A percentile compares a stretch with the other conserved stretches of the same genome.
Conservation (phyloP, 2,888 invertebrate species). For the Sesia bembeciformis region DNA sequence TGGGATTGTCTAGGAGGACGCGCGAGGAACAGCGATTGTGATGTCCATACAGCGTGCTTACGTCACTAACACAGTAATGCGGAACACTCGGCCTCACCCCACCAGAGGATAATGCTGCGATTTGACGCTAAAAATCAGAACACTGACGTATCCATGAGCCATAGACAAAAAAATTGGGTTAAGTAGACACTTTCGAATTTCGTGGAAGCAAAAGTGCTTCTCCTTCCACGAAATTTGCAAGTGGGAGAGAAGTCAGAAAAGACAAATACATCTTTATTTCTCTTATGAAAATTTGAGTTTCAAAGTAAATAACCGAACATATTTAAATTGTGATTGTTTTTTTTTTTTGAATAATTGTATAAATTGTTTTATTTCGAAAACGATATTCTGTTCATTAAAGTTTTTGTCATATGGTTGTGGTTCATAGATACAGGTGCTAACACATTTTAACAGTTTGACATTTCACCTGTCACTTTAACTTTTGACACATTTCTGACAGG, state of each 20-base stretch:
- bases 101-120: neutral
- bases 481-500: neutral
- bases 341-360: too few species aligned
- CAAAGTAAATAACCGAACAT: too few species aligned
- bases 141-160: neutral
- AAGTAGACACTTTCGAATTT: too few species aligned
- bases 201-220: too few species aligned
- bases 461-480: neutral
- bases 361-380: too few species aligned
- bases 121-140: neutral
- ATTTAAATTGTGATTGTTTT: too few species aligned
- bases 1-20: constrained; percentile 56
- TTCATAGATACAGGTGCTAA: neutral
- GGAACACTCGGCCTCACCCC: neutral
- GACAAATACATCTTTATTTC: too few species aligned
- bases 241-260: too few species aligned
- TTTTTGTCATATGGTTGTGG: neutral
- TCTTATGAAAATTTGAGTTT: too few species aligned
- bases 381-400: too few species aligned
- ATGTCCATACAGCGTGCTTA: constrained; percentile 40
- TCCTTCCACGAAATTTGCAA: too few species aligned
- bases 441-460: neutral
- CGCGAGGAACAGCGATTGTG: constrained; percentile 51
- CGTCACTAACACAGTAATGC: constrained; percentile 8
- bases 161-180: neutral